Conservation (phyloP, 2,888 invertebrate species). For the Epistrophe eligans region DNA sequence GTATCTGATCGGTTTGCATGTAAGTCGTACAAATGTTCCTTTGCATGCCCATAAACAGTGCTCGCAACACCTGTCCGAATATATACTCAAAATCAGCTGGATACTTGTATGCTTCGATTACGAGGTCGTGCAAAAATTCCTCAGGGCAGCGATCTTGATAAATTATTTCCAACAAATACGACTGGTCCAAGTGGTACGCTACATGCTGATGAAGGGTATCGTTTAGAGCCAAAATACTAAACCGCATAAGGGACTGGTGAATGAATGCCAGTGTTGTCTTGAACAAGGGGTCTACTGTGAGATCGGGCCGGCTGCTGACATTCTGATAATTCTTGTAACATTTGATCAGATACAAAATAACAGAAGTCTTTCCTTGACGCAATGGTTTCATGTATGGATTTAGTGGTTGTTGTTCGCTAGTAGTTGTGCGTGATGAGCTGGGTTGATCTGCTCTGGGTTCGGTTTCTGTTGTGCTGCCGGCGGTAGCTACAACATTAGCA, state of each 20-base stretch:
- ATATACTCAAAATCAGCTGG: conserved; percentile 80
- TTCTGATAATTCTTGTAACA: conserved; percentile 80
- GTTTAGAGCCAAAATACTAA: conserved; percentile 79
- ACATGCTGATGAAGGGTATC: conserved; percentile 81
- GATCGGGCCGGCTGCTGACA: conserved; percentile 70
- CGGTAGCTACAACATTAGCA: conserved; percentile 79
- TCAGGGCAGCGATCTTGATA: conserved; percentile 86
- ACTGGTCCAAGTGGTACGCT: conserved; percentile 81
- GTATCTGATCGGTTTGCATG: conserved; percentile 87
- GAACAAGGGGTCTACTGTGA: conserved; percentile 66
- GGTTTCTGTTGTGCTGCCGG: conserved; percentile 66
- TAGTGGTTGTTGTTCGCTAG: conserved; percentile 64
- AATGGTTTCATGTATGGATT: conserved; percentile 69
- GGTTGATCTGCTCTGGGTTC: conserved; percentile 75
- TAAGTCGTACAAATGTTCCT: conserved; percentile 81
- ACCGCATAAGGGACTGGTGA: conserved; percentile 78
- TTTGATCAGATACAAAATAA: conserved; percentile 80
- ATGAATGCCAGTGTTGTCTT: conserved; percentile 64
- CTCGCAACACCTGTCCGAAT: conserved; percentile 81
- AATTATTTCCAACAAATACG: conserved; percentile 86
- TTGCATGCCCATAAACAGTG: conserved; percentile 83
- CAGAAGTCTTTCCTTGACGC: conserved; percentile 80
- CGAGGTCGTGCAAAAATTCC: conserved; percentile 86
- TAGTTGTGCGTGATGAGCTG: conserved; percentile 76
- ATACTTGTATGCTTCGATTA: conserved; percentile 85